Evolutionary conservation across 2,888 invertebrate genomes (phyloP).

Genomic region (Ochropleura plecta): DNA sequence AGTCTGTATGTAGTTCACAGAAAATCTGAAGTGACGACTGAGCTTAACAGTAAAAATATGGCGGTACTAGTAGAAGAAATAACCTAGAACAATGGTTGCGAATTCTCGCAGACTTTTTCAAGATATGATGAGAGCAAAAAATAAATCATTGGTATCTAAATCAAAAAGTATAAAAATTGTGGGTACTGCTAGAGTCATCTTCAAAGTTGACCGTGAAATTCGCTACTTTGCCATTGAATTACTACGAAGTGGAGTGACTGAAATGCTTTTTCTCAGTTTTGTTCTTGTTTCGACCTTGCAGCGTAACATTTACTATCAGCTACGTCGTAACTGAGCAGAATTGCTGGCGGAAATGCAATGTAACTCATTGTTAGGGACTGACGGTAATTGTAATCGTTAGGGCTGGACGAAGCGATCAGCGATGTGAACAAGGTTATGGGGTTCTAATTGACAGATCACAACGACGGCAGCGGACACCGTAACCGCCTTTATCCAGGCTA

Average conservation of each 20-base stretch:
- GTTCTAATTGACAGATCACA: conserved; percentile 86
- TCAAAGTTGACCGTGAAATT: conserved; percentile 78
- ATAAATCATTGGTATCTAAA: conserved; percentile 18
- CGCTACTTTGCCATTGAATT: conserved; percentile 76
- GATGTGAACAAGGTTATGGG: conserved; percentile 84
- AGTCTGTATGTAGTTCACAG: neutral
- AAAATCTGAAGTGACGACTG: neutral
- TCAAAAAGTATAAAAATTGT: conserved; percentile 70
- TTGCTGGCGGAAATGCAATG: conserved; percentile 59
- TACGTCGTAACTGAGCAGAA: conserved; percentile 54
- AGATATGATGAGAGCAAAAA: conserved; percentile 48
- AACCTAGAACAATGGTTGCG: conserved; percentile 28
- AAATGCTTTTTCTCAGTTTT: conserved; percentile 69
- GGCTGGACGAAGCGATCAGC: conserved; percentile 71
- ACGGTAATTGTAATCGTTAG: conserved; percentile 74
- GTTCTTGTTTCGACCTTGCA: conserved; percentile 69
- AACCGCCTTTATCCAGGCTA: conserved; percentile 83
- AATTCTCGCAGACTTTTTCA: conserved; percentile 6
- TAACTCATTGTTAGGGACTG: conserved; percentile 57
- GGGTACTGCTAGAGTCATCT: conserved; percentile 74
- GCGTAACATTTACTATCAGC: conserved; percentile 50
- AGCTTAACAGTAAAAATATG: conserved; percentile 10
- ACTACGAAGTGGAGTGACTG: conserved; percentile 68
- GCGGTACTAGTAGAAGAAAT: conserved; percentile 4
- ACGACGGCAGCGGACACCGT: conserved; percentile 78